These are phyloP conservation scores for Anguilla pacifica DNA, from an alignment of 2,797 vertebrate species.

Conservation along the genomic window DNA sequence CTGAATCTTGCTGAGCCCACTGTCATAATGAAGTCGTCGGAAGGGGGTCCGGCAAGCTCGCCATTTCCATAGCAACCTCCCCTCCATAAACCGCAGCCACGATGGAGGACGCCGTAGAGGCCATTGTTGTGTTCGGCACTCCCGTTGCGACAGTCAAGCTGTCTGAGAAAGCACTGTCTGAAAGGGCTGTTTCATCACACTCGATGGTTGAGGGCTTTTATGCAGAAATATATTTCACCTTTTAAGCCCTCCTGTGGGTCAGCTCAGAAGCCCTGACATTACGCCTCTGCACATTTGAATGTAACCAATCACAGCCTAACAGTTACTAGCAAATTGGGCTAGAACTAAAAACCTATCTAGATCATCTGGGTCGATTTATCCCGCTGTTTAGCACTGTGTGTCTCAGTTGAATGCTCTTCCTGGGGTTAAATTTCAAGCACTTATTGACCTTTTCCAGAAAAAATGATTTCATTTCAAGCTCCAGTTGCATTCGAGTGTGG, in stretches of 20 bases:
- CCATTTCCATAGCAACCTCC: not conserved
- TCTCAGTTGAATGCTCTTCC: not conserved
- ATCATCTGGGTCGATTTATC: not conserved
- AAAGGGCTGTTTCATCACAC: not conserved
- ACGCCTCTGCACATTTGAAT: not conserved
- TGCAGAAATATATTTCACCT: not conserved
- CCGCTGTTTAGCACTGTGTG: not conserved
- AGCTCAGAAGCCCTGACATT: not conserved
- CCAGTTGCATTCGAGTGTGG: not conserved
- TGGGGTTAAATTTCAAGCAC: not conserved
- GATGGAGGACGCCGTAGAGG: not conserved
- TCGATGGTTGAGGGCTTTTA: not conserved
- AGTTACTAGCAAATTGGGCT: not conserved
- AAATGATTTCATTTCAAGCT: not conserved
- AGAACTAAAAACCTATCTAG: not conserved
- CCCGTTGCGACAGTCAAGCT: not conserved
- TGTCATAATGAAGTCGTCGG: not conserved
- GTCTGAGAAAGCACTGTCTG: not conserved
- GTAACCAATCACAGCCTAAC: not conserved
- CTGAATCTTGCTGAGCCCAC: not conserved
- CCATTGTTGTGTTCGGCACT: not conserved
- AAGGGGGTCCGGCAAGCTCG: not conserved
- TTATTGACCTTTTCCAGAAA: not conserved
- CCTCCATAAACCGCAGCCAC: not conserved
- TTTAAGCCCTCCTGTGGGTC: not conserved